A percentile compares a stretch with the other conserved stretches of the same genome.
Conservation (phyloP, 2,113 vertebrate species). For the Isichthys henryi region DNA sequence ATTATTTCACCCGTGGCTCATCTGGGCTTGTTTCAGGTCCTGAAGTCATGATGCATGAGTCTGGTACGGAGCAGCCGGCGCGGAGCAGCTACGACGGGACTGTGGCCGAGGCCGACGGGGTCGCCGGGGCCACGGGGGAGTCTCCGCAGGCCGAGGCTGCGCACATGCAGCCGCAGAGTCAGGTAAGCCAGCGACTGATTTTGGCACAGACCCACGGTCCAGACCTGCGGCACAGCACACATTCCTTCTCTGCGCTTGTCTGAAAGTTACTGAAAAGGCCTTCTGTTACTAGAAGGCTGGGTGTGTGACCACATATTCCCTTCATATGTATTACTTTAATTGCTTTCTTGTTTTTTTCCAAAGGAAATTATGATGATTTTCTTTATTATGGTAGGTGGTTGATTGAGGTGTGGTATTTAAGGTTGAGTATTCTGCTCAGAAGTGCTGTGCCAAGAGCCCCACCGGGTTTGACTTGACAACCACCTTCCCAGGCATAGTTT, state of each 20-base stretch:
- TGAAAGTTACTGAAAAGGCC: background rate
- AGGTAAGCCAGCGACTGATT: background rate
- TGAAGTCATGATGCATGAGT: constrained; percentile 14
- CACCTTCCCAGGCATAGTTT: background rate
- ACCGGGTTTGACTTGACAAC: background rate
- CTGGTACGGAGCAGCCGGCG: background rate
- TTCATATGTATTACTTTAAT: background rate
- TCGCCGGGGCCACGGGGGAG: background rate
- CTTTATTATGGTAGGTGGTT: background rate
- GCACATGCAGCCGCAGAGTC: background rate
- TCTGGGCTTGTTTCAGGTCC: constrained; percentile 5
- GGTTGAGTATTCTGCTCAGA: background rate
- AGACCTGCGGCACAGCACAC: background rate
- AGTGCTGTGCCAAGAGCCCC: background rate
- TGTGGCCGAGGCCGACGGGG: background rate
- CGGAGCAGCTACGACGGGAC: background rate
- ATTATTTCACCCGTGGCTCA: background rate
- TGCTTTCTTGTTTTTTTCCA: background rate
- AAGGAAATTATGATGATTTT: background rate
- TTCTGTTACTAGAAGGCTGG: background rate
- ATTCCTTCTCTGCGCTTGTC: background rate
- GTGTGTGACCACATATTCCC: background rate
- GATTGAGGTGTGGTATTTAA: background rate
- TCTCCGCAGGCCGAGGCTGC: background rate
- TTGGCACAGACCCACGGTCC: too few relatives aligned